phyloP scores from a whole-genome alignment of 2,113 vertebrate genomes.

The Cochlearius cochlearius region DNA sequence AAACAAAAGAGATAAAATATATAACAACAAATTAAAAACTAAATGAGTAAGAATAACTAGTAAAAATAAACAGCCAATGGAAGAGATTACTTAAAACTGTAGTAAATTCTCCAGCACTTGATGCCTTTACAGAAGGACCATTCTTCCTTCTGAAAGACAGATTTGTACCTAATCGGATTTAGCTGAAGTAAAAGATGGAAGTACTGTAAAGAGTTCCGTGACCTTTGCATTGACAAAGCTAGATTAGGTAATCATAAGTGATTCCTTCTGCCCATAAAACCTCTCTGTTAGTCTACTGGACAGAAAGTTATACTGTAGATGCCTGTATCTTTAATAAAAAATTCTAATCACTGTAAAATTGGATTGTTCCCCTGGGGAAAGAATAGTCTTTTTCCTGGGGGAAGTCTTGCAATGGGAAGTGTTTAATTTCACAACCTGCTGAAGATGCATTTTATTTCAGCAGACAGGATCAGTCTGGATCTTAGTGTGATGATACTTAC shows the following conservation, averaged over 20 bases:
- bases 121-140: background rate
- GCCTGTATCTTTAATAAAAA: background rate
- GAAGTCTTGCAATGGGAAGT: background rate
- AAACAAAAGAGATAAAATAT: background rate
- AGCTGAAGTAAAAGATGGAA: background rate
- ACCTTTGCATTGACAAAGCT: background rate
- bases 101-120: background rate
- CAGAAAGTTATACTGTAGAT: background rate
- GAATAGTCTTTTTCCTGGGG: background rate
- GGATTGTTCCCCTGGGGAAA: background rate
- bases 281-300: background rate
- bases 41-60: background rate
- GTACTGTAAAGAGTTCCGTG: background rate
- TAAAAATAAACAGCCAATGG: background rate
- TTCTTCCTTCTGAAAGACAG: background rate
- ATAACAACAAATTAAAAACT: background rate
- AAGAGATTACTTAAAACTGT: background rate
- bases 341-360: background rate
- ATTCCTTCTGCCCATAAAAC: background rate
- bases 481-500: background rate
- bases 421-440: background rate
- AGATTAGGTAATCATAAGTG: background rate
- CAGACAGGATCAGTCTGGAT: background rate
- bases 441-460: background rate
- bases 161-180: background rate